Evolutionary conservation across 2,888 invertebrate species (phyloP), one percentile per base, ranked within the genome.

Genomic region (Pollenia labialis): DNA sequence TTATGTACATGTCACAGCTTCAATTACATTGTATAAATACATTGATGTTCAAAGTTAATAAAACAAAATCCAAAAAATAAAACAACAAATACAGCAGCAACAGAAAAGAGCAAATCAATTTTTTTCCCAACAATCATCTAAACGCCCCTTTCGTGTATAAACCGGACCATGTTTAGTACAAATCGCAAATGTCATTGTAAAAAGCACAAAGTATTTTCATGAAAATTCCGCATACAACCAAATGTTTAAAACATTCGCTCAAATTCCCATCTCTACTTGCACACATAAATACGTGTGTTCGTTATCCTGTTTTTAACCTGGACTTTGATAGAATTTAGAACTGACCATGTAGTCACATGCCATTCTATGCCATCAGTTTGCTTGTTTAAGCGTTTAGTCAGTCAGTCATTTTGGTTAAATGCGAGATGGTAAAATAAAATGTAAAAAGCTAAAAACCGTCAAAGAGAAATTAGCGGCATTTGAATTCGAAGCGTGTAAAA

Each of bases 261-360:
- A 32, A 32, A 32, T 32, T 32, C 32, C 32, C 32, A 32, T 32
- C 32, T 32, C 32, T 12, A 44, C 6, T 42, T 64, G 46, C 40
- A 8, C 23, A 12, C 40, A 48, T 64, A 7, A 6, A 42, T 50
- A n/a, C 44, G 23, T 16, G 48, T 52, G 62, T 48, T 32, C 32
- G 32, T 32, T 32, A 32, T 32, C 32, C 32, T 69, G 77, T 32
- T 72, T 72, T 72, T 79, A 74, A 62, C 64, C 40, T 76, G 81
- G 86, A 75, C 86, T 87, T 83, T 83, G 83, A 86, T 86, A 76
- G 86, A 83, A 86, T 75, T 75, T 81, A 76, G 75, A 81, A 87
- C 81, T 87, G 80, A 86, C 85, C 85, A 76, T 74, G 69, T 11
- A 85, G 64, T 81, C 85, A 81, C 69, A 85, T 81, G 80, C 32